Evolutionary conservation across 2,888 invertebrate species (phyloP), one percentile per base, ranked within the genome.

Genomic region (Rhaphigaster nebulosa): DNA sequence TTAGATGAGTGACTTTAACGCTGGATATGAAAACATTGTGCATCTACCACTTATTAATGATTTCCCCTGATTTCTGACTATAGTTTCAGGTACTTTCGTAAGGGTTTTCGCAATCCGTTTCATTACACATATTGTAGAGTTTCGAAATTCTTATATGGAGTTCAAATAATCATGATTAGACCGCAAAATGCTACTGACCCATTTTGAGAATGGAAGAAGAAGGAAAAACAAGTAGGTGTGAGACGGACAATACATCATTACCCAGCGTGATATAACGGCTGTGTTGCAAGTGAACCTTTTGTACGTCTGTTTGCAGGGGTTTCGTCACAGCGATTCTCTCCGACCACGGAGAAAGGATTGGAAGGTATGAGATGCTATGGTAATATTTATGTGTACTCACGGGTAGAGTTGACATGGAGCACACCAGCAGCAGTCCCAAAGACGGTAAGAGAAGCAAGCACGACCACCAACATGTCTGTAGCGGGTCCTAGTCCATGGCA

Each of bases 331-430:
- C 41, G 26, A 60, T 56, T 52, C 26, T 52, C 45, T 38, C 20
- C 70, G 12, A 10, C 29, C 15, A 15, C 5, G 41, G 41, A 80
- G 41, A 80, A 80, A 41, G 80, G 41, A 60, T 26, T 34, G 6
- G 23, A 29, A 88, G 38, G 18, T n/a, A 29, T 65, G n/a, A n/a
- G 15, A 26, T 13, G 10, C 2, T 88, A 88, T 38, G 60, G 65
- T 41, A 38, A 70, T 29, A 50, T 52, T 76, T 45, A 65, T 70
- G 54, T 15, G 90, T 91, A 91, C 91, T 91, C 80, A 92, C 92
- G 92, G 29, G 92, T 92, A 5, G 92, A 91, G 91, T 92, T 92
- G 38, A 91, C 92, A 34, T 91, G 70, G 18, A 92, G 90, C 52
- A 92, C 91, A 45, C 91, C 91, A 60, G 90, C 84, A 41, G 90